These are phyloP conservation scores for Sus cebifrons DNA, from an alignment of 2,797 vertebrate species.

Conservation along the genomic window DNA sequence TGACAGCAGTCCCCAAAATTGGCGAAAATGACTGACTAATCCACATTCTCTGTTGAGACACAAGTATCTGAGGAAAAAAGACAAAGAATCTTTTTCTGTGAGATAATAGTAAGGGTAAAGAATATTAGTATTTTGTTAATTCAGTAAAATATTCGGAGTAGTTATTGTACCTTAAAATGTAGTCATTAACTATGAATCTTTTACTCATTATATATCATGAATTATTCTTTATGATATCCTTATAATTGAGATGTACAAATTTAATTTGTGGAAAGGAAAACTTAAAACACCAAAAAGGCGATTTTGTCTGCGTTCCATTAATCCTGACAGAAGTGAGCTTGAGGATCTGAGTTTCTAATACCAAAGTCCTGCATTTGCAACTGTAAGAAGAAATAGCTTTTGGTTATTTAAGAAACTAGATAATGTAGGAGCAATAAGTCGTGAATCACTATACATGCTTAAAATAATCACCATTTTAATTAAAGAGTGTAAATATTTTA, in stretches of 20 bases:
- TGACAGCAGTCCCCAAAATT: conserved; percentile 59
- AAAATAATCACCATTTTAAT: neutral
- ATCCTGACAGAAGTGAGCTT: neutral
- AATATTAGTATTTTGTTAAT: neutral
- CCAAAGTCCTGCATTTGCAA: neutral
- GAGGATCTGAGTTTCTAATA: conserved; percentile 1
- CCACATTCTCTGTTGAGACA: neutral
- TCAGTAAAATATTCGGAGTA: conserved; percentile 29
- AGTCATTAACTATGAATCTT: neutral
- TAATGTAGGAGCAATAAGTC: neutral
- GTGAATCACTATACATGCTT: neutral
- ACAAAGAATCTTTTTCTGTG: conserved; percentile 41
- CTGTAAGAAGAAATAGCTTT: neutral
- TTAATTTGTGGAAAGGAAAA: conserved; percentile 28
- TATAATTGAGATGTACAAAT: neutral
- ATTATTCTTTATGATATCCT: neutral
- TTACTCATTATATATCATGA: neutral
- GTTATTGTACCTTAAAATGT: neutral
- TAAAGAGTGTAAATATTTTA: neutral
- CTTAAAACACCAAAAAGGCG: neutral
- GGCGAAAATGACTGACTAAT: neutral
- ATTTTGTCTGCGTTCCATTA: neutral
- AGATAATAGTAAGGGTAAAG: neutral
- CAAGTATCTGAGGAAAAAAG: neutral
- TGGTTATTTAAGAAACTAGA: conserved; percentile 31